A percentile compares a stretch with the other conserved stretches of the same genome.
Evolutionary conservation across 2,888 invertebrate species (phyloP).

Genomic region (Drosophila borborema): DNA sequence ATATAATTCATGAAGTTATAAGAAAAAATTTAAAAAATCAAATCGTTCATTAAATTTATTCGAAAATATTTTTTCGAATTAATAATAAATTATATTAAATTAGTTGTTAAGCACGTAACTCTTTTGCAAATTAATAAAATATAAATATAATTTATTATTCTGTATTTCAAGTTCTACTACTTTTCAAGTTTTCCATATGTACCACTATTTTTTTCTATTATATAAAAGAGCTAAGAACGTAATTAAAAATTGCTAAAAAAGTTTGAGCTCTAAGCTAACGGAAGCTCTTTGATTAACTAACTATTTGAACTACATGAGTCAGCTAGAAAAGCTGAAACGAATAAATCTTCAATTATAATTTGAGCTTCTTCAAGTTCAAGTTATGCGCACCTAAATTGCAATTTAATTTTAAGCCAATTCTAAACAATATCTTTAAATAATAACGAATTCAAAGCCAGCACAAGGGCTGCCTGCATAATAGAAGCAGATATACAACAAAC

Average conservation of each 20-base stretch:
- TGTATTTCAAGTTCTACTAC: background rate
- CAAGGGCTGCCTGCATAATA: slow-evolving; percentile 12
- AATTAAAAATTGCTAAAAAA: background rate
- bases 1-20: no score
- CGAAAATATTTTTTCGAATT: no score
- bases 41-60: no score
- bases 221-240: background rate
- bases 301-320: background rate
- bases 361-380: background rate
- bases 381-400: background rate
- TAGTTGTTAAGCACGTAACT: no score
- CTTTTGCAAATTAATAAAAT: no score
- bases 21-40: no score
- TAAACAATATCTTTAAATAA: background rate
- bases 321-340: no score
- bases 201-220: background rate
- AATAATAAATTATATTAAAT: no score
- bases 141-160: background rate
- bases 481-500: background rate
- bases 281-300: background rate
- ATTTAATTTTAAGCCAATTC: slow-evolving; percentile 15
- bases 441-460: slow-evolving; percentile 11
- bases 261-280: background rate
- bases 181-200: background rate
- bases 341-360: background rate